phyloP scores from a whole-genome alignment of 2,888 invertebrate species.

The Lithophane semibrunnea region DNA sequence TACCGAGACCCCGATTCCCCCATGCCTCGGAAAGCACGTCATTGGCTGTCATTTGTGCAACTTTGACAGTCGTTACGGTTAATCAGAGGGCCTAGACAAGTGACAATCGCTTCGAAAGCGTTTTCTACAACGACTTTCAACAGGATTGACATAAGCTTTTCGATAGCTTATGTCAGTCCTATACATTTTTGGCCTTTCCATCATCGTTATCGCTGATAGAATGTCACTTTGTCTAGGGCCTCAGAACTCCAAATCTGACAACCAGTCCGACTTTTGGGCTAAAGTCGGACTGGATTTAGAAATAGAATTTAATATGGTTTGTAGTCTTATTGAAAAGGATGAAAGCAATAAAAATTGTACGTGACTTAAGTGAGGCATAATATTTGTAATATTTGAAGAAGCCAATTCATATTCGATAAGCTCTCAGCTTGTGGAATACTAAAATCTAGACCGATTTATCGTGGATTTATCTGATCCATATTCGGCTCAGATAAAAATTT shows the following conservation, averaged over 20 bases:
- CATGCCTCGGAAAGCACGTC: background rate
- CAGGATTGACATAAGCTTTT: too few relatives aligned
- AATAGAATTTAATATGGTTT: background rate
- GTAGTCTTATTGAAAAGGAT: background rate
- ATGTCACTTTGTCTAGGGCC: too few relatives aligned
- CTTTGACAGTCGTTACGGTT: too few relatives aligned
- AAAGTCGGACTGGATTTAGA: background rate
- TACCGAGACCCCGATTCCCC: too few relatives aligned
- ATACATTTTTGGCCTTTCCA: too few relatives aligned
- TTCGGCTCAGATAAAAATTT: slow-evolving; percentile 10
- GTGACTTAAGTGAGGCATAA: slow-evolving; percentile 8
- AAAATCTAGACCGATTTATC: slow-evolving; percentile 23
- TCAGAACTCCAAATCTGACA: too few relatives aligned
- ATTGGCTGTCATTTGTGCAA: background rate
- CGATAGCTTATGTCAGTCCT: too few relatives aligned
- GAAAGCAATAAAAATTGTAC: slow-evolving; percentile 22
- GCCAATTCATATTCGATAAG: slow-evolving; percentile 20
- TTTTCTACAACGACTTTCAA: too few relatives aligned
- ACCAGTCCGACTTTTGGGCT: too few relatives aligned
- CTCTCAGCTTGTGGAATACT: slow-evolving; percentile 27
- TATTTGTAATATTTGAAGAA: slow-evolving; percentile 16
- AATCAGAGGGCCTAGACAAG: background rate
- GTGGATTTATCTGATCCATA: slow-evolving; percentile 11
- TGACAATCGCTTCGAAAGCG: too few relatives aligned
- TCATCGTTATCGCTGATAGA: too few relatives aligned